phyloP scores from a whole-genome alignment of 2,888 invertebrate genomes.

The Melanostoma mellinum region DNA sequence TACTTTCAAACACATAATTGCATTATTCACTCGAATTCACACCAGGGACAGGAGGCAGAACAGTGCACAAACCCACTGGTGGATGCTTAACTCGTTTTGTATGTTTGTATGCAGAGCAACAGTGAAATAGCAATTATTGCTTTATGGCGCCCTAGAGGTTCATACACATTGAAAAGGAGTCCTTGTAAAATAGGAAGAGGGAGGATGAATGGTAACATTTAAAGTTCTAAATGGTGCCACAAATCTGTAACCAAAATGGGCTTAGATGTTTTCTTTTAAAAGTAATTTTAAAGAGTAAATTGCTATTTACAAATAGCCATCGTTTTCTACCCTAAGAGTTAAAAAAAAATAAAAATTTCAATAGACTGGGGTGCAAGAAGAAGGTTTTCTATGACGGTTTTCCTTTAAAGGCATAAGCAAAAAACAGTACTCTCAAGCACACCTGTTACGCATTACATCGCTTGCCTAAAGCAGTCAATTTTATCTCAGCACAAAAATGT shows the following conservation, averaged over 20 bases:
- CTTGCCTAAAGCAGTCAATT: too few species aligned
- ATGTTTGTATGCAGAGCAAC: background rate
- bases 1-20: conserved; percentile 25
- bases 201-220: conserved; percentile 7
- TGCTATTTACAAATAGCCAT: background rate
- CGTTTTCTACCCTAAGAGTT: too few species aligned
- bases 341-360: too few species aligned
- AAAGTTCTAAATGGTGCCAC: conserved; percentile 8
- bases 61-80: background rate
- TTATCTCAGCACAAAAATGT: too few species aligned
- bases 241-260: conserved; percentile 1
- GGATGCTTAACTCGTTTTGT: background rate
- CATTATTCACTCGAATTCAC: conserved; percentile 25
- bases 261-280: background rate
- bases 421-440: too few species aligned
- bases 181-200: background rate
- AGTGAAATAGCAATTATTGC: conserved; percentile 21
- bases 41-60: background rate
- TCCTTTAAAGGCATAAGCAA: too few species aligned
- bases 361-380: too few species aligned
- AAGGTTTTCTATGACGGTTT: too few species aligned
- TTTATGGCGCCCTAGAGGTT: background rate
- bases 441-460: too few species aligned
- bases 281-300: background rate
- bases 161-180: background rate